phyloP scores from a whole-genome alignment of 2,113 vertebrate species.

The Oncorhynchus clarkii region DNA sequence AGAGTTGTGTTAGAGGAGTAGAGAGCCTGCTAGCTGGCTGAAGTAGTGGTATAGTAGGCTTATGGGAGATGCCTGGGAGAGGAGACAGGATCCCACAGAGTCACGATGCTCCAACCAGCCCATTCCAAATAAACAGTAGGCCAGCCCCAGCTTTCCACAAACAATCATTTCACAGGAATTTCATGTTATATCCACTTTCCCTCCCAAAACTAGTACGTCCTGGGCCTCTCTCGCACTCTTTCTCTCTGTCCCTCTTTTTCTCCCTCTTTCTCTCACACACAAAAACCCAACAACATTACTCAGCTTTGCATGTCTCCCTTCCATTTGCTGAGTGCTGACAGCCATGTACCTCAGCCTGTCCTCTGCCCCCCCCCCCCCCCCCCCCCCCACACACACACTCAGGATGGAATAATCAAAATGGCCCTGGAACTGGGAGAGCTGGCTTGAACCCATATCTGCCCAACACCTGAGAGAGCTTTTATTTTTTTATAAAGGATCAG shows the following conservation, averaged over 20 bases:
- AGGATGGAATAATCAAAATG: constrained; percentile 14
- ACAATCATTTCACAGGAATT: constrained; percentile 45
- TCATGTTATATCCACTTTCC: constrained; percentile 10
- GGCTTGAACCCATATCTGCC: constrained; percentile 8
- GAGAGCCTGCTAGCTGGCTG: constrained; percentile 28
- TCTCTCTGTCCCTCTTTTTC: background rate
- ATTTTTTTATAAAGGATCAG: constrained; percentile 10
- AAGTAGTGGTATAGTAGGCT: constrained; percentile 25
- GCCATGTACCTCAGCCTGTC: no score
- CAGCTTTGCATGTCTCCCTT: no score
- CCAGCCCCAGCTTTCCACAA: constrained; percentile 33
- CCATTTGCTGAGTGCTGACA: no score
- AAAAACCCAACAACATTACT: no score
- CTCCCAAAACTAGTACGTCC: constrained; percentile 36
- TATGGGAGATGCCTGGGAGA: constrained; percentile 32
- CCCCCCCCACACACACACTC: no score
- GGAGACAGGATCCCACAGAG: constrained; percentile 14
- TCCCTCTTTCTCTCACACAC: background rate
- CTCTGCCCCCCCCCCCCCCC: no score
- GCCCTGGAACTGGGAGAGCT: background rate
- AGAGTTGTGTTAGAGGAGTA: constrained; percentile 64
- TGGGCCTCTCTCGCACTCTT: background rate
- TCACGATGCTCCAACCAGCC: constrained; percentile 34
- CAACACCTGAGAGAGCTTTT: constrained; percentile 11
- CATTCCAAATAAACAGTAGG: constrained; percentile 51